Percentiles rank a stretch among this genome's conserved stretches.
phyloP scores from a whole-genome alignment of 2,797 vertebrate genomes.

The Hirundo rustica region DNA sequence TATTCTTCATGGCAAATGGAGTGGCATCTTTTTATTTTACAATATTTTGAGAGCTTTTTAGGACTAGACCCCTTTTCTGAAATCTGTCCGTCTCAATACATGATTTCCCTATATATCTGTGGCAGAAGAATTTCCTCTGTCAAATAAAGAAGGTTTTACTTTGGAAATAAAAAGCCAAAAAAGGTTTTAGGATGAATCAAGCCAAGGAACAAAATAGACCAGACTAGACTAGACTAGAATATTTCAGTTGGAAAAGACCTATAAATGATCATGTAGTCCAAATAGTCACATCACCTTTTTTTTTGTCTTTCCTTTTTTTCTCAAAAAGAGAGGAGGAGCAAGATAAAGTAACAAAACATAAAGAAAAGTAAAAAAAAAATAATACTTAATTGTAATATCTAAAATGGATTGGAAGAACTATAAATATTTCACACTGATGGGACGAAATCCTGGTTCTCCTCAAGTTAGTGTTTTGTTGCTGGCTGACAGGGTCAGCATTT shows the following conservation, averaged over 20 bases:
- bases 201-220: not conserved
- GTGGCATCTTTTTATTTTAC: not conserved
- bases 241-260: not conserved
- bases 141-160: not conserved
- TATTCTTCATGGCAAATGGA: not conserved
- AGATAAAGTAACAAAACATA: not conserved
- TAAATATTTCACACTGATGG: conserved; percentile 3
- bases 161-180: not conserved
- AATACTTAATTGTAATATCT: not conserved
- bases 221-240: not conserved
- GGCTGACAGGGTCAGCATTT: not conserved
- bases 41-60: not conserved
- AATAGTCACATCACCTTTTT: not conserved
- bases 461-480: not conserved
- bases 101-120: not conserved
- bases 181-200: conserved; percentile 13
- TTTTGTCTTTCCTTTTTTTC: not conserved
- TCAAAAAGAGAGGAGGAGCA: not conserved
- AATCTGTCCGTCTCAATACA: not conserved
- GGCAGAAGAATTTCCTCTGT: not conserved
- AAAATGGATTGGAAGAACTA: not conserved
- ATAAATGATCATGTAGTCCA: not conserved
- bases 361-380: not conserved
- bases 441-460: not conserved
- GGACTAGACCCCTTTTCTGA: not conserved